Evolutionary conservation across 1,140 invertebrate genomes (phyloP), one percentile per base, ranked within the genome.

Genomic region (Drosophila seguyi): DNA sequence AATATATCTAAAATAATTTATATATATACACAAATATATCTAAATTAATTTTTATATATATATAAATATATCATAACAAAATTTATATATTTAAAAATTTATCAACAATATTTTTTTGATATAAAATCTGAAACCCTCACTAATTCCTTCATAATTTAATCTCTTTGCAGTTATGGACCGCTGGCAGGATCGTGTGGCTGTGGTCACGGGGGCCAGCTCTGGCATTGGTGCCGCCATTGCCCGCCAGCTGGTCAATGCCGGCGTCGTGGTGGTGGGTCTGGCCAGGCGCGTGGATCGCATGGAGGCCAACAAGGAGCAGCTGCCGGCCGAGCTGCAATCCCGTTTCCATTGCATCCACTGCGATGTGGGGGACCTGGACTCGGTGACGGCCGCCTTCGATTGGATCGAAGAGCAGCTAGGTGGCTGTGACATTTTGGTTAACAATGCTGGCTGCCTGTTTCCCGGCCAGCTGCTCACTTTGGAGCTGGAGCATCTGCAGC

Each of bases 401-500:
- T 95, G 94, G 94, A 93, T 95, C 14, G 94, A 95, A 45, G 92
- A 93, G 4, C 94, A 94, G 1, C 92, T 95, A 25, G 96, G 95
- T 2, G 94, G 95, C 8, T 92, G 96, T 1, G 95, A 97, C 83
- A 93, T 97, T 7, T 92, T 97, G 44, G 93, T 97, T 31, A 97
- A 97, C 85, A 97, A 96, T 88, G 96, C 96, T 2, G 96, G 95
- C 0, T 73, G 95, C 0, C 53, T 88, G 5, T 55, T 68, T 7
- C 20, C 67, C 3, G 90, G 88, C 20, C 75, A 84, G 14, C n/a
- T 91, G 47, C 42, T 83, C 11, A 81, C 74, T 18, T 29, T 79
- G 44, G 59, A 79, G 6, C 4, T 67, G 53, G 66, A 76, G 25
- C 57, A 75, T 1, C 50, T 92, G 48, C 76, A 84, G 61, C 62